Evolutionary conservation across 2,888 invertebrate genomes (phyloP).

Genomic region (Orthosia gothica): DNA sequence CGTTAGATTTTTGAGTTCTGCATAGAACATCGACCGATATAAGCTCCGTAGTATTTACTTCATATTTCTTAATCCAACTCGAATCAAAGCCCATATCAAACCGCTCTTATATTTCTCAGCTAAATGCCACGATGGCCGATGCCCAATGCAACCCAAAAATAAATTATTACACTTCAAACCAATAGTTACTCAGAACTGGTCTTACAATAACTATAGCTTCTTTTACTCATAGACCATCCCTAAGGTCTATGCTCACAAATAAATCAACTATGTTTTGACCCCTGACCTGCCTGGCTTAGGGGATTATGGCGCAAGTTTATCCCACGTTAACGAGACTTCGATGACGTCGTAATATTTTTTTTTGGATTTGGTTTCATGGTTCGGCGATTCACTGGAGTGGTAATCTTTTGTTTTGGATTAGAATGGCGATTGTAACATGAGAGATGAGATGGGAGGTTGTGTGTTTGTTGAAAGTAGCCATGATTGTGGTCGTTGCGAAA

Average conservation of each 20-base stretch:
- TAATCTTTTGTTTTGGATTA: slow-evolving; percentile 14
- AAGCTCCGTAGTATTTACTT: no score
- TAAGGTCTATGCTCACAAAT: slow-evolving; percentile 69
- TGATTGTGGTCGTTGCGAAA: not conserved
- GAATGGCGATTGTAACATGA: slow-evolving; percentile 1
- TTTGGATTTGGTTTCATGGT: slow-evolving; percentile 59
- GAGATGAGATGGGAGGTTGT: no score
- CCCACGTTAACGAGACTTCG: slow-evolving; percentile 80
- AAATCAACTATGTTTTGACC: slow-evolving; percentile 86
- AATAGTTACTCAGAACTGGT: slow-evolving; percentile 47
- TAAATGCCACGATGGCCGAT: not conserved
- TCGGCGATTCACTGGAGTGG: slow-evolving; percentile 43
- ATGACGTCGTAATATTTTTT: slow-evolving; percentile 77
- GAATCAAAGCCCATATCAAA: no score
- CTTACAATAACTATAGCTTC: slow-evolving; percentile 8
- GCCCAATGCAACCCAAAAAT: slow-evolving; percentile 20
- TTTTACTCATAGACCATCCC: slow-evolving; percentile 50
- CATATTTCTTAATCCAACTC: no score
- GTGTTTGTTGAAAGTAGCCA: not conserved
- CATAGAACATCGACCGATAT: no score
- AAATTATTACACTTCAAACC: slow-evolving; percentile 39
- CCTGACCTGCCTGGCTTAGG: slow-evolving; percentile 77
- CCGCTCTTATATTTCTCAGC: no score
- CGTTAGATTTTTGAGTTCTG: no score
- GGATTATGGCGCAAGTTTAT: slow-evolving; percentile 68